Evolutionary conservation across 2,113 vertebrate species (phyloP).

Genomic region (Cygnus buccinator): DNA sequence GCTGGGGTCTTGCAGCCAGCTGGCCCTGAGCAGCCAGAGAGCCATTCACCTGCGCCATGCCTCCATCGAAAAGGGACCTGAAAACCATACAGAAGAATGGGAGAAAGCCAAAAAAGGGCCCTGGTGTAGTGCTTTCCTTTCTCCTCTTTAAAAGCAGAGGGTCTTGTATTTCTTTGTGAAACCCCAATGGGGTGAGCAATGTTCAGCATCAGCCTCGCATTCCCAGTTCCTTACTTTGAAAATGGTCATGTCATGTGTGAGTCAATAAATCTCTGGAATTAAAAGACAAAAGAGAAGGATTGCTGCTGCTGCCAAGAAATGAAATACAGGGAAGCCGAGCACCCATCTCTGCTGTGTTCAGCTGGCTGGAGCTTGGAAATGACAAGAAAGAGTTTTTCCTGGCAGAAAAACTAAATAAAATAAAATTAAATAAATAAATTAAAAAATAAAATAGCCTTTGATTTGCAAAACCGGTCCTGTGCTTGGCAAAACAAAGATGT

Average conservation of each 20-base stretch:
- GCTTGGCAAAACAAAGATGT: constrained; percentile 28
- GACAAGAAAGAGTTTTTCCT: neutral
- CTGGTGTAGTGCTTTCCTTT: neutral
- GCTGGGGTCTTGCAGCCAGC: neutral
- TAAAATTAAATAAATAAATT: constrained; percentile 8
- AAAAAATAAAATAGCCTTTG: neutral
- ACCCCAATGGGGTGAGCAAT: neutral
- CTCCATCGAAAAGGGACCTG: neutral
- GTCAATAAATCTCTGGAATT: neutral
- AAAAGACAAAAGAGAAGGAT: neutral
- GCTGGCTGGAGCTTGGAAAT: constrained; percentile 19
- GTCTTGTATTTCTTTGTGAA: neutral
- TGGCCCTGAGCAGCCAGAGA: neutral
- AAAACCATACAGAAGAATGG: fast-evolving
- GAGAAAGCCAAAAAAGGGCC: neutral
- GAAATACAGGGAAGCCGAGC: neutral
- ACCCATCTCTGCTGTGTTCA: neutral
- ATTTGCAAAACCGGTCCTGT: constrained; percentile 22
- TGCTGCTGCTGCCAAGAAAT: neutral
- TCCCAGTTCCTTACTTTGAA: neutral
- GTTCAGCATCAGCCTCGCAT: neutral
- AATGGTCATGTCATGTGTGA: fast-evolving
- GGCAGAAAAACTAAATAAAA: neutral
- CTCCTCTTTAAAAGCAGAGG: neutral
- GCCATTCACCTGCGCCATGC: neutral